Percentiles rank a stretch among this genome's conserved stretches.
Conservation (phyloP, 1,140 invertebrate species). For the Ylistrum balloti region DNA sequence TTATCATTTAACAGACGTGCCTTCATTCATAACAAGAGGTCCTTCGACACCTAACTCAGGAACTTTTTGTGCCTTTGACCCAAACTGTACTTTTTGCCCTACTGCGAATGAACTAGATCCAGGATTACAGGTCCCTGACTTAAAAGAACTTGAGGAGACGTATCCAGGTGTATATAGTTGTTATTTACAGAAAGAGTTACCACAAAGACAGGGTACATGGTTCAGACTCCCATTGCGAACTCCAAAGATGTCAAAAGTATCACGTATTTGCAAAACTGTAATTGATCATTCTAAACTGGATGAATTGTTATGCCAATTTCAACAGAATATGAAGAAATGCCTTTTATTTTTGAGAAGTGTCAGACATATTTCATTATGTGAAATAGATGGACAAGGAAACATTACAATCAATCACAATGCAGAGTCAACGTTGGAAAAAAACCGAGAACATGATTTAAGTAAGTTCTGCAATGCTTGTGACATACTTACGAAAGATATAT, state of each 20-base stretch:
- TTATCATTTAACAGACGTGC: conserved; percentile 80
- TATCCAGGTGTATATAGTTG: conserved; percentile 70
- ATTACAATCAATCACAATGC: conserved; percentile 59
- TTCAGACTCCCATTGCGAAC: conserved; percentile 75
- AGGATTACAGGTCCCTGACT: conserved; percentile 66
- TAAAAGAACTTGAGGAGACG: conserved; percentile 55
- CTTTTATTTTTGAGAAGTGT: conserved; percentile 76
- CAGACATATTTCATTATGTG: conserved; percentile 67
- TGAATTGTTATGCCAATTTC: conserved; percentile 68
- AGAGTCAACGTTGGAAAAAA: background rate
- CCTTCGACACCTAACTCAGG: conserved; percentile 61
- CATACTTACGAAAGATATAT: background rate
- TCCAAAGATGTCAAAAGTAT: conserved; percentile 63
- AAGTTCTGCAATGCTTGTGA: conserved; percentile 8
- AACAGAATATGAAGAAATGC: conserved; percentile 68
- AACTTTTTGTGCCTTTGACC: conserved; percentile 77
- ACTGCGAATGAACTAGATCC: conserved; percentile 59
- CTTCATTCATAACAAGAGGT: conserved; percentile 75
- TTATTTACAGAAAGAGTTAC: conserved; percentile 56
- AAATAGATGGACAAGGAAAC: conserved; percentile 61
- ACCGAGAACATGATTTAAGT: background rate
- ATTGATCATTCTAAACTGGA: conserved; percentile 54
- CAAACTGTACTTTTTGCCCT: conserved; percentile 73
- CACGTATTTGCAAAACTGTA: conserved; percentile 60
- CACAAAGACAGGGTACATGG: conserved; percentile 63